Evolutionary conservation across 2,888 invertebrate species (phyloP).

Genomic region (Morpho deidamia): DNA sequence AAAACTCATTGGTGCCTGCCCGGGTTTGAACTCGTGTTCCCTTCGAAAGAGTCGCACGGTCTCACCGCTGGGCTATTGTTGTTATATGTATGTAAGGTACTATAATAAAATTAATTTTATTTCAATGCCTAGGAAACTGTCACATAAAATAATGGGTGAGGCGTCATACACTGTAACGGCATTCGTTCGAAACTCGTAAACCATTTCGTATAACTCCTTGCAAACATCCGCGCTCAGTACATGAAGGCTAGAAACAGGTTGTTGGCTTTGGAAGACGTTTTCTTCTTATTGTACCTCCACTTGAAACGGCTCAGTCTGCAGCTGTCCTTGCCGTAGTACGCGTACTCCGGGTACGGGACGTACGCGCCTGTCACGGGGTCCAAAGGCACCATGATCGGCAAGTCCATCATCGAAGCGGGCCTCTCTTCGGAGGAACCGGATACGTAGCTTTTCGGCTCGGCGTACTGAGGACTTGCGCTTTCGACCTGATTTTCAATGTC

Average conservation of each 20-base stretch:
- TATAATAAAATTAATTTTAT: slow-evolving; percentile 1
- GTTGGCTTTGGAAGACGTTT: slow-evolving; percentile 47
- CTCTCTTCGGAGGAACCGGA: slow-evolving; percentile 47
- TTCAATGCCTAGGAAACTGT: slow-evolving; percentile 26
- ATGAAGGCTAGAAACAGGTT: slow-evolving; percentile 75
- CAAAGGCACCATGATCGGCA: slow-evolving; percentile 59
- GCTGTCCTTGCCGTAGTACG: slow-evolving; percentile 56
- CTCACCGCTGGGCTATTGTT: no score
- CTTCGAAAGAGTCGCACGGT: no score
- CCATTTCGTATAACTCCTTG: slow-evolving; percentile 38
- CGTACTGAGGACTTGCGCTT: slow-evolving; percentile 61
- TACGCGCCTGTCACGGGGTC: slow-evolving; percentile 58
- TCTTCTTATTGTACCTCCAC: slow-evolving; percentile 49
- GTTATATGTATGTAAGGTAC: no score
- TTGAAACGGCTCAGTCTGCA: slow-evolving; percentile 44
- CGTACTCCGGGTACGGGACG: slow-evolving; percentile 61
- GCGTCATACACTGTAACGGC: slow-evolving; percentile 68
- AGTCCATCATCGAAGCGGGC: slow-evolving; percentile 61
- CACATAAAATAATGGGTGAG: slow-evolving; percentile 44
- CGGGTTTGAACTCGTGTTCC: no score
- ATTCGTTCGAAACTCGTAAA: slow-evolving; percentile 69
- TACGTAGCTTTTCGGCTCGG: slow-evolving; percentile 52
- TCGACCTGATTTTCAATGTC: slow-evolving; percentile 49
- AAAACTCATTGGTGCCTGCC: no score
- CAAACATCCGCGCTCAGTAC: slow-evolving; percentile 62